Conservation (phyloP, 2,888 invertebrate species). For the Morpho helenor region DNA sequence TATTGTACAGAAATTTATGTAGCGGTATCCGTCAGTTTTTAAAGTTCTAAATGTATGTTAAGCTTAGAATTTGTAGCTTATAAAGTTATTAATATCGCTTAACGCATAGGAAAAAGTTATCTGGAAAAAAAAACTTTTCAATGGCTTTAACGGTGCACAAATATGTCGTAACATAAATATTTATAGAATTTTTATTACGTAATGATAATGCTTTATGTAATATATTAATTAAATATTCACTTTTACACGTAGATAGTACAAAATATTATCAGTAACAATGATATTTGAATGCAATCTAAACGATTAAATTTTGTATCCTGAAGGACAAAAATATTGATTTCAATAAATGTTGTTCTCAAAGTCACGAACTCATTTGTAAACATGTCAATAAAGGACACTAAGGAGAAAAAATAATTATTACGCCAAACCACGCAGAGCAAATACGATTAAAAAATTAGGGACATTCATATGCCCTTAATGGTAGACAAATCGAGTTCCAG, state of each 20-base stretch:
- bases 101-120: slow-evolving; percentile 48
- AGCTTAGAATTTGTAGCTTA: slow-evolving; percentile 47
- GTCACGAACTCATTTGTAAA: slow-evolving; percentile 5
- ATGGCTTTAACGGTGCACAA: slow-evolving; percentile 71
- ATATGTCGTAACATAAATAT: slow-evolving; percentile 44
- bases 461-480: too few relatives aligned
- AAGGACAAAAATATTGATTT: too few relatives aligned
- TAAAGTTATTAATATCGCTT: slow-evolving; percentile 69
- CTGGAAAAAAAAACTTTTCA: slow-evolving; percentile 44
- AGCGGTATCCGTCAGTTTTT: slow-evolving; percentile 1
- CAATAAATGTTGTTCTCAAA: background rate
- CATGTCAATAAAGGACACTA: too few relatives aligned
- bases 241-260: slow-evolving; percentile 32
- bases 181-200: slow-evolving; percentile 29
- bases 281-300: too few relatives aligned
- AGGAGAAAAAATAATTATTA: too few relatives aligned
- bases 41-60: slow-evolving; percentile 8
- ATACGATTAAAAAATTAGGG: too few relatives aligned
- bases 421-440: too few relatives aligned
- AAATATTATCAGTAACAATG: slow-evolving; percentile 13
- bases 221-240: slow-evolving; percentile 36
- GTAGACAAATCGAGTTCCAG: too few relatives aligned
- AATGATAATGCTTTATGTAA: slow-evolving; percentile 29
- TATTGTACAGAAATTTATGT: slow-evolving; percentile 7
- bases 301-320: too few relatives aligned